Percentiles rank a stretch among this genome's conserved stretches.
Evolutionary conservation across 1,140 invertebrate species (phyloP).

Genomic region (Pachypeltis micranthus): DNA sequence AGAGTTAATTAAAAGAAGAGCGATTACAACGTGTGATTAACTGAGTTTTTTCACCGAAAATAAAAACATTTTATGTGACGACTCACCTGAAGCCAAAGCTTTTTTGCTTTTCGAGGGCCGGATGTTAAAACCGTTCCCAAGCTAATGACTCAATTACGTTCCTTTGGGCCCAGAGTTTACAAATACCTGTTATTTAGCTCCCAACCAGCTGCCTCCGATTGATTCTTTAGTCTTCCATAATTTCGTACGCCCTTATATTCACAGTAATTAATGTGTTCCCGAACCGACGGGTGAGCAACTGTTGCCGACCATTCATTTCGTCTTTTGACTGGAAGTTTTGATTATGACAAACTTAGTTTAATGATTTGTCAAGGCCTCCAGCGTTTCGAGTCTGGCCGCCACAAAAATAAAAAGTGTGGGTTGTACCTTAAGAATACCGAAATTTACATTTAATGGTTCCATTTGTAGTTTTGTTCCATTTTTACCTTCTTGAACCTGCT

Average conservation of each 20-base stretch:
- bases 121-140: not conserved
- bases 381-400: too few relatives aligned
- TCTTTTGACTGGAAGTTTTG: not conserved
- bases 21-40: too few relatives aligned
- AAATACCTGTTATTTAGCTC: not conserved
- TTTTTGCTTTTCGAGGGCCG: not conserved
- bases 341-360: too few relatives aligned
- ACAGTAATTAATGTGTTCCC: not conserved
- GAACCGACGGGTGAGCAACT: not conserved
- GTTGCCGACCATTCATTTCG: not conserved
- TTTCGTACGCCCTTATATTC: not conserved
- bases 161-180: not conserved
- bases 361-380: too few relatives aligned
- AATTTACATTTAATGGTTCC: too few relatives aligned
- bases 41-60: too few relatives aligned
- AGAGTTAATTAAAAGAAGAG: too few relatives aligned
- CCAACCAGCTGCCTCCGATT: not conserved
- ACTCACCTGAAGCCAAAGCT: not conserved
- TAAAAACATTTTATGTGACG: too few relatives aligned
- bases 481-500: too few relatives aligned
- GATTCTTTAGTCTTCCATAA: not conserved
- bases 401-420: too few relatives aligned
- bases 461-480: too few relatives aligned
- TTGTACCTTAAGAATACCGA: too few relatives aligned
- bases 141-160: not conserved